These are phyloP conservation scores for Bergia puertoricense DNA, from an alignment of 92 coral and sea anemone genomes.

Conservation along the genomic window DNA sequence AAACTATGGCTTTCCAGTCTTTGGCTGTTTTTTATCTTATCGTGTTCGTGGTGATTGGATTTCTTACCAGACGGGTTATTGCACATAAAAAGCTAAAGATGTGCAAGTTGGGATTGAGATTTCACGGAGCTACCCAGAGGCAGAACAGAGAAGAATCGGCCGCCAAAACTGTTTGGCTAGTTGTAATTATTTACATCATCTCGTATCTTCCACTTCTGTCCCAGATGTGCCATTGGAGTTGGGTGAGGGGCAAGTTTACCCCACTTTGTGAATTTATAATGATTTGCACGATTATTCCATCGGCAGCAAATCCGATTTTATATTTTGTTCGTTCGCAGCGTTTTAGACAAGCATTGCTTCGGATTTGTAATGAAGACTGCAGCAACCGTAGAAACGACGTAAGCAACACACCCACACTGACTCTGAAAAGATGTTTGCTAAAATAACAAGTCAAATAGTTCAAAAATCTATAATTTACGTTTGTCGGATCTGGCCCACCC, in stretches of 20 bases:
- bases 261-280: not conserved
- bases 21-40: not conserved
- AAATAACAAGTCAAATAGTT: not conserved
- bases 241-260: not conserved
- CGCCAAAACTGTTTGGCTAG: slow-evolving; percentile 4
- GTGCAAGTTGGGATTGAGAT: slow-evolving; percentile 6
- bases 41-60: not conserved
- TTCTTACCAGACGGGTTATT: slow-evolving; percentile 18
- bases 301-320: slow-evolving; percentile 21
- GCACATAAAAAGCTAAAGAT: not conserved
- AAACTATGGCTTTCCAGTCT: not conserved
- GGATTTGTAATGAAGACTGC: not conserved
- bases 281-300: not conserved
- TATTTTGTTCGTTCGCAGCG: slow-evolving; percentile 22
- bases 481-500: too few species aligned
- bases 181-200: not conserved
- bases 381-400: not conserved
- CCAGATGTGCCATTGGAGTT: not conserved
- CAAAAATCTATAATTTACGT: not conserved
- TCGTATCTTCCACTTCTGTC: not conserved
- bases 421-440: not conserved
- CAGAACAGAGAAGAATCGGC: slow-evolving; percentile 7
- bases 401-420: not conserved
- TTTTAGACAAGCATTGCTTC: slow-evolving; percentile 10
- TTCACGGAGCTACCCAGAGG: slow-evolving; percentile 12